Percentiles rank a stretch among this genome's conserved stretches.
phyloP scores from a whole-genome alignment of 2,888 invertebrate species.

The Acanthosepion lycidas region DNA sequence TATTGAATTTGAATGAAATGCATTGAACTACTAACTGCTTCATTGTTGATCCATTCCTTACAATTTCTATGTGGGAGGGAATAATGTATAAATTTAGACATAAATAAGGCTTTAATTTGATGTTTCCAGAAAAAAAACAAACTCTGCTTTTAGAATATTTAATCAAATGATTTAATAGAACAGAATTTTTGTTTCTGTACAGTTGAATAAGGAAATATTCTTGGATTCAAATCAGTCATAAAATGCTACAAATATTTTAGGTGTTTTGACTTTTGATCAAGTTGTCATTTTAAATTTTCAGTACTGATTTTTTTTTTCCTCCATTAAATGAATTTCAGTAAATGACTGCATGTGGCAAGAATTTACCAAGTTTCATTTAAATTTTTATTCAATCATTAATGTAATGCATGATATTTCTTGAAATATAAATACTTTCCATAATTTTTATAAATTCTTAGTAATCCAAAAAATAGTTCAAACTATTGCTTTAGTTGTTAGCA shows the following conservation, averaged over 20 bases:
- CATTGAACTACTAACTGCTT: not conserved
- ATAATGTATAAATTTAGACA: not conserved
- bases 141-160: not conserved
- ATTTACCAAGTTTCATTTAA: too few relatives aligned
- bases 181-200: not conserved
- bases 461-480: too few relatives aligned
- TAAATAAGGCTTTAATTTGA: not conserved
- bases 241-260: not conserved
- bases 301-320: not conserved
- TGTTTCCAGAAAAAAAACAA: not conserved
- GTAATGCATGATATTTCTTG: too few relatives aligned
- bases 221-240: not conserved
- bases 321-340: too few relatives aligned
- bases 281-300: not conserved
- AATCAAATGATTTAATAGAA: constrained; percentile 22
- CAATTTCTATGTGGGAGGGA: not conserved
- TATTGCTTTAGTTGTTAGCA: too few relatives aligned
- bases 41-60: not conserved
- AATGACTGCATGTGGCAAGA: too few relatives aligned
- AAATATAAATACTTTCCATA: too few relatives aligned
- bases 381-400: too few relatives aligned
- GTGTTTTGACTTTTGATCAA: not conserved
- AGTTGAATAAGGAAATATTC: not conserved
- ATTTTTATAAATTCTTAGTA: too few relatives aligned
- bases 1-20: not conserved